Percentiles rank a stretch among this genome's conserved stretches.
phyloP scores from a whole-genome alignment of 1,140 invertebrate genomes.

The Drosophila nigrodunni region DNA sequence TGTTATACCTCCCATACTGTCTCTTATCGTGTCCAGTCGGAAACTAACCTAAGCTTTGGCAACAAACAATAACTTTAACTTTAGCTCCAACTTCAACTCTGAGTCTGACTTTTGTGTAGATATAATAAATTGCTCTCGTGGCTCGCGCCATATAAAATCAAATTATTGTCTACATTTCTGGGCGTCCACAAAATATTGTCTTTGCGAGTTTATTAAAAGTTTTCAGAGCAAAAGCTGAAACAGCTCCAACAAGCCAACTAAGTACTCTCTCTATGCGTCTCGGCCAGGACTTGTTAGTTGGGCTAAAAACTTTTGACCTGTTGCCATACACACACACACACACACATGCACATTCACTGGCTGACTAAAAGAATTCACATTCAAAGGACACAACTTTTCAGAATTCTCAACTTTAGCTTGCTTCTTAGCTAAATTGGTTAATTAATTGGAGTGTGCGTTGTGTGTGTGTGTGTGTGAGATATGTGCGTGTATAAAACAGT shows the following conservation, averaged over 20 bases:
- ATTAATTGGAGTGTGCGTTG: slow-evolving; percentile 67
- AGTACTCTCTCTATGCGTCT: slow-evolving; percentile 26
- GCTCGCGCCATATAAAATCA: slow-evolving; percentile 63
- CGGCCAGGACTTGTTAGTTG: slow-evolving; percentile 53
- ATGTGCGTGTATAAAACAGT: slow-evolving; percentile 4
- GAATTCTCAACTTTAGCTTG: slow-evolving; percentile 50
- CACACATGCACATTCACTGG: neutral
- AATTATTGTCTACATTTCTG: slow-evolving; percentile 68
- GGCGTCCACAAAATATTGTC: slow-evolving; percentile 70
- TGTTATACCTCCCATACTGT: too few relatives aligned
- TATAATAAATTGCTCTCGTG: slow-evolving; percentile 70
- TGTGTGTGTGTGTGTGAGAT: neutral
- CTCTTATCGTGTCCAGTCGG: slow-evolving; percentile 15
- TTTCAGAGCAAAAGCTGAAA: slow-evolving; percentile 38
- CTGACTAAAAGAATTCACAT: neutral
- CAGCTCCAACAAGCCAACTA: slow-evolving; percentile 50
- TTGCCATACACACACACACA: slow-evolving; percentile 42
- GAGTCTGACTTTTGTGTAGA: slow-evolving; percentile 38
- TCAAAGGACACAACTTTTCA: slow-evolving; percentile 19
- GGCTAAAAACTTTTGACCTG: slow-evolving; percentile 69
- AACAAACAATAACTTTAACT: neutral
- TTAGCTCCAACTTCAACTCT: neutral
- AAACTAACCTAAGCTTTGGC: neutral
- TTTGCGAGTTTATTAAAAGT: slow-evolving; percentile 77
- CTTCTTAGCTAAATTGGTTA: slow-evolving; percentile 71